Base-by-base conservation (phyloP, 2,888 invertebrate genomes). In the Polydrusus cervinus region DNA sequence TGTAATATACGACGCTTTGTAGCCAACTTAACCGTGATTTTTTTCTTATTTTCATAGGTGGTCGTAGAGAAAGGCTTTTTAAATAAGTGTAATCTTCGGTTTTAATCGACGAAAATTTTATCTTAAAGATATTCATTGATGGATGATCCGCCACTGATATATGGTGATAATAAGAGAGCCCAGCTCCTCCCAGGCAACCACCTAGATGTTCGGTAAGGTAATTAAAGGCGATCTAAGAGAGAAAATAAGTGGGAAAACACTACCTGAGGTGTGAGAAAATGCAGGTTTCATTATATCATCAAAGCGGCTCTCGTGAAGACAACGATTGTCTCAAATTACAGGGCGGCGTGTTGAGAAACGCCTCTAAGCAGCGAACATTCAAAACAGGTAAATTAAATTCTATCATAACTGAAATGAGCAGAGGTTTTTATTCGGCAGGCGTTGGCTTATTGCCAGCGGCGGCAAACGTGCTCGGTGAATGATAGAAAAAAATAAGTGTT, bases 281-380 rank as follows among this genome's bases (percentile, higher is more conserved):
- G 85, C 83, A 83, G 84, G 86, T 83, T 87, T 87, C 87, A 87
- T 87, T 87, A 87, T 87, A 88, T 87, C 87, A 87, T 88, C 88
- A 87, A 86, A 85, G 85, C 78, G 75, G 78, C 86, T 86, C 84
- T 86, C 86, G 84, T 85, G 87, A 86, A 87, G 86, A 87, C 87
- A 85, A 85, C 87, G 87, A 87, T 87, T 86, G 87, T 84, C 84
- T 84, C 80, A 87, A 87, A 88, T 88, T 87, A 88, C 86, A 88
- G 87, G 86, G 87, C 88, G 87, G 87, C 84, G 81, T 79, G 78
- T 79, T 78, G 79, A 80, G 79, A 81, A 83, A 86, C 87, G 81
- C 81, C 82, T 78, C 78, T 78, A 74, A 79, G 81, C 83, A 79
- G 82, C 84, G 67, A 76, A 78, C 76, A 78, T 84, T 85, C 84